These are phyloP conservation scores for Halocynthia aurantium DNA, from an alignment of 23 tunicate genomes.

Conservation along the genomic window DNA sequence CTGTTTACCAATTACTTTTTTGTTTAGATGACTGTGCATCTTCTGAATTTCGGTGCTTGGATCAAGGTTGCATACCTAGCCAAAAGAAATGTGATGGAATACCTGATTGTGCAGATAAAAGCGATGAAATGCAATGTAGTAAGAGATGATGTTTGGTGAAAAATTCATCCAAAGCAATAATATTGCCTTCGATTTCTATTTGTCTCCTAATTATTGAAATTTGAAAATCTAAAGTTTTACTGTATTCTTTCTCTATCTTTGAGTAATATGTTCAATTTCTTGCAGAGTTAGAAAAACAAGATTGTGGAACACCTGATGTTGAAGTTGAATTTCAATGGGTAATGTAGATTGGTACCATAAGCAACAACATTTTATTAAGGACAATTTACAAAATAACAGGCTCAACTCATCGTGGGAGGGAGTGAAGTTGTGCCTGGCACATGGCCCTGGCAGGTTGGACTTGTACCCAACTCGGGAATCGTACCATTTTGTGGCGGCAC, in stretches of 20 bases:
- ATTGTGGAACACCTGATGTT: constrained; percentile 13
- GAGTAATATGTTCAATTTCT: background rate
- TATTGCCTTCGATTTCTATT: no score
- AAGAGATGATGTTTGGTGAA: background rate
- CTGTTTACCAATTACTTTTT: background rate
- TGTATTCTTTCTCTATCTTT: no score
- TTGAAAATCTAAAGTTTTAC: no score
- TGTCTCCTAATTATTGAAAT: no score
- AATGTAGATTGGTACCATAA: background rate
- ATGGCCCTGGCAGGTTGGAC: constrained; percentile 11
- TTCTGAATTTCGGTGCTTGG: constrained; percentile 15
- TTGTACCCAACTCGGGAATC: background rate
- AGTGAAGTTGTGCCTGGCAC: background rate
- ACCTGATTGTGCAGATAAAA: constrained; percentile 7
- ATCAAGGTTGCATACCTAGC: constrained; percentile 8
- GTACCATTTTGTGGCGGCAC: background rate
- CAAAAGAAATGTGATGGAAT: constrained; percentile 2
- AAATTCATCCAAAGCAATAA: no score
- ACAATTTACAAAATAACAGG: background rate
- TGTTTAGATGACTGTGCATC: constrained; percentile 14
- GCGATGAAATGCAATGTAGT: constrained; percentile 28
- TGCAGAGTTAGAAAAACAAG: background rate
- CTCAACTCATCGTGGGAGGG: constrained; percentile 19
- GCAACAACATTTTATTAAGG: background rate
- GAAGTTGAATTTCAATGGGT: constrained; percentile 23